These are phyloP conservation scores for Diprion similis DNA, from an alignment of 1,140 invertebrate genomes.

Conservation along the genomic window DNA sequence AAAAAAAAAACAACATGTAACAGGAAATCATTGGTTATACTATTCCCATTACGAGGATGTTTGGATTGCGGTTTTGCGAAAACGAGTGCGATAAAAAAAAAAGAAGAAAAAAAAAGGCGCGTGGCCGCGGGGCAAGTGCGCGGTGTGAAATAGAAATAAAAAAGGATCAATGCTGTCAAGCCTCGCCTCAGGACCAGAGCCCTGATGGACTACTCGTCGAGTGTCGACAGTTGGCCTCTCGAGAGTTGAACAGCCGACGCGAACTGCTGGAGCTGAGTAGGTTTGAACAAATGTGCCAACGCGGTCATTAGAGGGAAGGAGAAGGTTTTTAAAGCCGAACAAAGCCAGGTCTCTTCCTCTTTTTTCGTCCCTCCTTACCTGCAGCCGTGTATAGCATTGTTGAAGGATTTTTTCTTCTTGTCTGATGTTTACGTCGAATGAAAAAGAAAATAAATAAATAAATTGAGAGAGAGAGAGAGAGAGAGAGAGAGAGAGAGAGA, in stretches of 20 bases:
- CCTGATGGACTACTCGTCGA: slow-evolving; percentile 42
- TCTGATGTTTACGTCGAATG: too few relatives aligned
- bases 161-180: background rate
- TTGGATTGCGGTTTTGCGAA: background rate
- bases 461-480: slow-evolving; percentile 24
- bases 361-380: background rate
- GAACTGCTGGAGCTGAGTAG: slow-evolving; percentile 25
- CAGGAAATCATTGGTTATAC: too few relatives aligned
- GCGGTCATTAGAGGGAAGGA: slow-evolving; percentile 38
- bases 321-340: background rate
- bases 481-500: slow-evolving; percentile 25
- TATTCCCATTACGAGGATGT: background rate
- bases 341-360: background rate
- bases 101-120: background rate
- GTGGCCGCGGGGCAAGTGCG: background rate
- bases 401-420: too few relatives aligned
- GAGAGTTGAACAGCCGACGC: slow-evolving; percentile 40
- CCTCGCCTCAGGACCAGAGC: slow-evolving; percentile 7
- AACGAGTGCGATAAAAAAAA: background rate
- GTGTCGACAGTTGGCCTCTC: slow-evolving; percentile 60
- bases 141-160: too few relatives aligned
- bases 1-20: too few relatives aligned
- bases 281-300: slow-evolving; percentile 36
- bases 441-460: too few relatives aligned
- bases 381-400: too few relatives aligned